phyloP scores from a whole-genome alignment of 2,888 invertebrate genomes.

The Andricus quercusramuli region DNA sequence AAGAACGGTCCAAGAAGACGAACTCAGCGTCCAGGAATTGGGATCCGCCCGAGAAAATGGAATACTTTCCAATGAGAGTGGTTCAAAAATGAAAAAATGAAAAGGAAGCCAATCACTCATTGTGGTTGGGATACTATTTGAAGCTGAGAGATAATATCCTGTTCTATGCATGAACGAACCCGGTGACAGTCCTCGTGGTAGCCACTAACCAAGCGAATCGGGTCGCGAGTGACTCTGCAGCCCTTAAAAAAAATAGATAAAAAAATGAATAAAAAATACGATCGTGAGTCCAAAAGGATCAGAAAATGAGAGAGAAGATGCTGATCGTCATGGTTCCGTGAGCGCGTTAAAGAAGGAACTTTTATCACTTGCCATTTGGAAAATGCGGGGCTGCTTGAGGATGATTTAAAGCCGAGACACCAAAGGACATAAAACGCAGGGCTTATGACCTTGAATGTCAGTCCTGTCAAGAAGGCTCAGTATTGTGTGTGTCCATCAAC shows the following conservation, averaged over 20 bases:
- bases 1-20: neutral
- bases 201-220: conserved; percentile 64
- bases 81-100: conserved; percentile 43
- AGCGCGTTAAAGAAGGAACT: conserved; percentile 14
- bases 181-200: conserved; percentile 64
- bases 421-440: conserved; percentile 5
- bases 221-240: conserved; percentile 49
- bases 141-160: conserved; percentile 70
- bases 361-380: conserved; percentile 18
- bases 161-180: conserved; percentile 73
- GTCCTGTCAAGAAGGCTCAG: neutral
- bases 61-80: conserved; percentile 8
- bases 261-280: neutral
- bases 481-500: neutral
- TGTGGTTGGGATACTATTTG: conserved; percentile 71
- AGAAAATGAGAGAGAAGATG: neutral
- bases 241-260: neutral
- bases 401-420: conserved; percentile 14
- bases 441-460: conserved; percentile 5
- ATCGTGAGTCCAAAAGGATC: neutral
- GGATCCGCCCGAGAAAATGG: conserved; percentile 23
- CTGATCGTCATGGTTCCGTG: conserved; percentile 1
- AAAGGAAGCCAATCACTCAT: conserved; percentile 59
- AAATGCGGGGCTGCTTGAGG: conserved; percentile 1
- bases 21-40: conserved; percentile 5